phyloP scores from a whole-genome alignment of 2,797 vertebrate genomes.

The Luscinia luscinia region DNA sequence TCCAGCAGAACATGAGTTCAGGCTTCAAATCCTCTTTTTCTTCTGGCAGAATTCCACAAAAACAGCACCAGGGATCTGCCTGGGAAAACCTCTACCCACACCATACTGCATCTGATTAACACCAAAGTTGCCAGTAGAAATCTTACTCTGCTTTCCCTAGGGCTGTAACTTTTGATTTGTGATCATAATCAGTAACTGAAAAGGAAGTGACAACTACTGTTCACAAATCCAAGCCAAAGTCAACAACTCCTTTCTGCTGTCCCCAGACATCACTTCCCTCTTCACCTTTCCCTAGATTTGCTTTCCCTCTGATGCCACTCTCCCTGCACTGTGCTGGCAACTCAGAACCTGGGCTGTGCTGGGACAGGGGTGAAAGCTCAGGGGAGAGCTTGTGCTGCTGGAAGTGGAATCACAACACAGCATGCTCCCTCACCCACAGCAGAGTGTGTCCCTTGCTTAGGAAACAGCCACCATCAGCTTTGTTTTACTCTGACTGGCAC shows the following conservation, averaged over 20 bases:
- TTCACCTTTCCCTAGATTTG: not conserved
- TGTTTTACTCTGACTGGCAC: not conserved
- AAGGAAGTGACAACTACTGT: constrained; percentile 12
- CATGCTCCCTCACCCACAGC: not conserved
- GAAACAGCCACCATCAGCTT: not conserved
- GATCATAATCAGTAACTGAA: not conserved
- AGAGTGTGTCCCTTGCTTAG: not conserved
- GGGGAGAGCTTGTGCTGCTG: not conserved
- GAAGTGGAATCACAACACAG: not conserved
- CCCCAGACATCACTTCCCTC: not conserved
- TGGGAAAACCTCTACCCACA: not conserved
- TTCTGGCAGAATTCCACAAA: constrained; percentile 5
- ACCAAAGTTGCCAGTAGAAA: not conserved
- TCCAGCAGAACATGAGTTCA: not conserved
- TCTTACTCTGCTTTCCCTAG: not conserved
- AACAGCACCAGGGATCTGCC: not conserved
- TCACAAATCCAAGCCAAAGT: constrained; percentile 5
- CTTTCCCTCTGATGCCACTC: not conserved
- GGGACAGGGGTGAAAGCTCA: not conserved
- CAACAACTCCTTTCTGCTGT: not conserved
- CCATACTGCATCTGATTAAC: not conserved
- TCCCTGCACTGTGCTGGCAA: not conserved
- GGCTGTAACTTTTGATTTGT: not conserved
- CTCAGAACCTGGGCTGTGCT: not conserved
- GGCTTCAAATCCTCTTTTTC: not conserved